Evolutionary conservation across 2,797 vertebrate genomes (phyloP).

Genomic region (Bradypodion ventrale): DNA sequence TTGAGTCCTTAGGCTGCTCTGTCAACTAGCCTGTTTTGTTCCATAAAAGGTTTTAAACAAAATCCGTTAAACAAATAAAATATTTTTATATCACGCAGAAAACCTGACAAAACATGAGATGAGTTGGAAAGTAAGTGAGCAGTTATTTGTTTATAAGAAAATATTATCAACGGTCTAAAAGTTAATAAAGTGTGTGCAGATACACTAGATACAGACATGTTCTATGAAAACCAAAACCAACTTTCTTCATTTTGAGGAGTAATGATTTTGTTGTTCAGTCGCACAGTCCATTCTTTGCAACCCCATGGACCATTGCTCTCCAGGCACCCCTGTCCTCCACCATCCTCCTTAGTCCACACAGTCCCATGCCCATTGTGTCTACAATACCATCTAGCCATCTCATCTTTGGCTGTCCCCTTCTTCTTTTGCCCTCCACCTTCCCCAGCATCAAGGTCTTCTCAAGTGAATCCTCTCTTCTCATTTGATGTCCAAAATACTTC

Average conservation of each 20-base stretch:
- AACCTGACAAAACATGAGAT: background rate
- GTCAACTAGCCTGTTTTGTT: background rate
- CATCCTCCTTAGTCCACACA: too few relatives aligned
- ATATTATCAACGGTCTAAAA: background rate
- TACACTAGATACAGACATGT: background rate
- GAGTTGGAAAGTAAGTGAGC: background rate
- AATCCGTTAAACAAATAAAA: conserved; percentile 3
- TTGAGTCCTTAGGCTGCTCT: background rate
- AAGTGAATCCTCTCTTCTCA: too few relatives aligned
- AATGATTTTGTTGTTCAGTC: too few relatives aligned
- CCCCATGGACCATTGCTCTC: too few relatives aligned
- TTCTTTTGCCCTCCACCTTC: too few relatives aligned
- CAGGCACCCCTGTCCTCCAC: too few relatives aligned
- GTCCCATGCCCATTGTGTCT: too few relatives aligned
- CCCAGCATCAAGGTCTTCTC: too few relatives aligned
- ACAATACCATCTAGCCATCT: too few relatives aligned
- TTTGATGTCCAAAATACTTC: too few relatives aligned
- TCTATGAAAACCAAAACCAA: background rate
- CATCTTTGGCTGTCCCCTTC: too few relatives aligned
- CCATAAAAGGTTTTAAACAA: background rate
- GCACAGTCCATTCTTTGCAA: too few relatives aligned
- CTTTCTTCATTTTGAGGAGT: background rate
- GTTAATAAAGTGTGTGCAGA: background rate
- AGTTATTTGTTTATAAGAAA: background rate
- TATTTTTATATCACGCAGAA: background rate